A percentile compares a stretch with the other conserved stretches of the same genome.
Conservation (phyloP, 2,888 invertebrate genomes). For the Entomobrya multifasciata region DNA sequence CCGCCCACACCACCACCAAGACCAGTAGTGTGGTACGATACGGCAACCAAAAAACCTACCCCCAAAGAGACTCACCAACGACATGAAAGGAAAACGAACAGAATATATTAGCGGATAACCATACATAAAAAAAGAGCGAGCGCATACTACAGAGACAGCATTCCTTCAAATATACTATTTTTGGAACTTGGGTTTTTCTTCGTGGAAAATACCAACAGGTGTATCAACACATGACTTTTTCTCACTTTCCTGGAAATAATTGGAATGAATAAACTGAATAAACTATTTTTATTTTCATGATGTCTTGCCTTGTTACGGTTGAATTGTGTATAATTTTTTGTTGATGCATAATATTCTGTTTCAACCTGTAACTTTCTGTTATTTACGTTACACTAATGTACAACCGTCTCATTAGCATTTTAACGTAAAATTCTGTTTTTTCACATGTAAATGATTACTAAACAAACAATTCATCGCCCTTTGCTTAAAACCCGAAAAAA, state of each 20-base stretch:
- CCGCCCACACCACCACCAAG: conserved; percentile 67
- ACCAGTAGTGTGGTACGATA: conserved; percentile 68
- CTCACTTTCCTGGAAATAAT: background rate
- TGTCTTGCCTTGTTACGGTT: too few relatives aligned
- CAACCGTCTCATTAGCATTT: too few relatives aligned
- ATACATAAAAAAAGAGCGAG: background rate
- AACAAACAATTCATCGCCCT: too few relatives aligned
- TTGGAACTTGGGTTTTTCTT: background rate
- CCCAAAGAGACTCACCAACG: conserved; percentile 71
- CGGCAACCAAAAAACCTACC: conserved; percentile 65
- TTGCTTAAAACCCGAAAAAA: too few relatives aligned
- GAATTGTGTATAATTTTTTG: too few relatives aligned
- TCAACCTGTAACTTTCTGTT: too few relatives aligned
- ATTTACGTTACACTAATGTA: too few relatives aligned
- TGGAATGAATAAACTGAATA: background rate
- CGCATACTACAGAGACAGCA: background rate
- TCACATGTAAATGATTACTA: too few relatives aligned
- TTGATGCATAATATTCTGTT: too few relatives aligned
- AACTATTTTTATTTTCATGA: too few relatives aligned
- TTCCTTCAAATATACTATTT: background rate
- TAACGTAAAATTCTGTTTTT: too few relatives aligned
- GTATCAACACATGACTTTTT: conserved; percentile 11
- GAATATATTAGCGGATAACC: conserved; percentile 53
- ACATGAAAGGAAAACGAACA: conserved; percentile 57
- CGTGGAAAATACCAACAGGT: conserved; percentile 44